Conservation (phyloP, 2,888 invertebrate species). For the Drosophila prolongata region DNA sequence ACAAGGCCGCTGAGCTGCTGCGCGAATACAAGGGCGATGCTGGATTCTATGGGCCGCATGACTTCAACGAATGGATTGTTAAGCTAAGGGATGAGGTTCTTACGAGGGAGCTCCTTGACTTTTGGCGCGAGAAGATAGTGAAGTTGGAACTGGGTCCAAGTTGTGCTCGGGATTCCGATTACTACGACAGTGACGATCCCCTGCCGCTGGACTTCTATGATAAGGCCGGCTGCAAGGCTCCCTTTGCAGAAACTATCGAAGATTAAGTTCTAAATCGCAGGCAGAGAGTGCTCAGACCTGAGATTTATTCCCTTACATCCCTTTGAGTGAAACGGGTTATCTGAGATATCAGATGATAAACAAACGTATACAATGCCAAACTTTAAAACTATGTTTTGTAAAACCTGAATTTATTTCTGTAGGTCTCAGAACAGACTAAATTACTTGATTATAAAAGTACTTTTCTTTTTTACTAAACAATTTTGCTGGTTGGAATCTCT, state of each 20-base stretch:
- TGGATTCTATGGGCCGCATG: conserved; percentile 69
- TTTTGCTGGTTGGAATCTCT: neutral
- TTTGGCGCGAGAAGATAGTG: conserved; percentile 81
- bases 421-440: no score
- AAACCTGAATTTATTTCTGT: neutral
- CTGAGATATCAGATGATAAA: neutral
- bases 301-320: neutral
- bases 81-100: conserved; percentile 77
- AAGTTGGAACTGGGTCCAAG: conserved; percentile 77
- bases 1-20: conserved; percentile 61
- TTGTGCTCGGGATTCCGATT: conserved; percentile 79
- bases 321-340: neutral
- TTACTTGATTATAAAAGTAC: neutral
- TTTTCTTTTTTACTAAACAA: neutral
- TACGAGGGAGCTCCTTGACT: conserved; percentile 66
- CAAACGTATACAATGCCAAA: neutral
- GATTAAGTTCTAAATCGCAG: neutral
- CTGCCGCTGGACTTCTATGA: conserved; percentile 76
- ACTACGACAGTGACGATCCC: conserved; percentile 70
- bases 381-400: neutral
- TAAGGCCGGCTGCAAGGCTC: conserved; percentile 61
- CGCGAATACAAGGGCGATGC: conserved; percentile 83
- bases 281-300: no score
- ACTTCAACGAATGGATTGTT: conserved; percentile 82
- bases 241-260: conserved; percentile 43